A percentile compares a stretch with the other conserved stretches of the same genome.
Conservation (phyloP, 2,888 invertebrate genomes). For the Adelognathus sp. region DNA sequence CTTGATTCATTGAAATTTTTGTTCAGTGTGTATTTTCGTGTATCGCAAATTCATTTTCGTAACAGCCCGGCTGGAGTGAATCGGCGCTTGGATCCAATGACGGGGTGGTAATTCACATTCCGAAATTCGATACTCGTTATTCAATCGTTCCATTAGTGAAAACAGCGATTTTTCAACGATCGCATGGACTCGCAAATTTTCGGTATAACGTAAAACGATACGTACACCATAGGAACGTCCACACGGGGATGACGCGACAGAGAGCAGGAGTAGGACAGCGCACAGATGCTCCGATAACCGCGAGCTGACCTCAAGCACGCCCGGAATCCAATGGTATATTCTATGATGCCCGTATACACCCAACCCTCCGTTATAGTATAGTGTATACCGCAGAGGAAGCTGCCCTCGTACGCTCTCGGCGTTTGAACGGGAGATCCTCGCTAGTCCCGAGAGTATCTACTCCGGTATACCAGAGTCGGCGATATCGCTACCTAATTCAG, state of each 20-base stretch:
- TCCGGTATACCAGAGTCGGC: slow-evolving; percentile 17
- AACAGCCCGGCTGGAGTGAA: not conserved
- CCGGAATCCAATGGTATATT: slow-evolving; percentile 46
- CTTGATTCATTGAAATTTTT: no score
- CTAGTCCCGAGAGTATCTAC: slow-evolving; percentile 33
- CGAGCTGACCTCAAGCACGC: slow-evolving; percentile 44
- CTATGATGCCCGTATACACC: slow-evolving; percentile 21
- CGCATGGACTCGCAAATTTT: not conserved
- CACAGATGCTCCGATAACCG: slow-evolving; percentile 45
- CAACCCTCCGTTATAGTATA: slow-evolving; percentile 13
- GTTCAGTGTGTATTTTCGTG: no score
- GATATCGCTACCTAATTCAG: slow-evolving; percentile 56
- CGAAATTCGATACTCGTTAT: not conserved
- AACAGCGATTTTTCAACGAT: not conserved
- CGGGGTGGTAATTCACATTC: not conserved
- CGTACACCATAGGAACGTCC: not conserved
- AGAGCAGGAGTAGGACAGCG: no score
- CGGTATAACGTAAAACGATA: slow-evolving; percentile 22
- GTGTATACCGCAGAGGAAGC: slow-evolving; percentile 6
- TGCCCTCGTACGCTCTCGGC: slow-evolving; percentile 5
- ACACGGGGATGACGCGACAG: not conserved
- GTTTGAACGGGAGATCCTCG: slow-evolving; percentile 35
- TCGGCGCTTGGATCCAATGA: not conserved
- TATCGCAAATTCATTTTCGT: no score
- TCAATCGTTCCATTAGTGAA: not conserved